Conservation (phyloP, 2,888 invertebrate species). For the Nomada hirtipes region DNA sequence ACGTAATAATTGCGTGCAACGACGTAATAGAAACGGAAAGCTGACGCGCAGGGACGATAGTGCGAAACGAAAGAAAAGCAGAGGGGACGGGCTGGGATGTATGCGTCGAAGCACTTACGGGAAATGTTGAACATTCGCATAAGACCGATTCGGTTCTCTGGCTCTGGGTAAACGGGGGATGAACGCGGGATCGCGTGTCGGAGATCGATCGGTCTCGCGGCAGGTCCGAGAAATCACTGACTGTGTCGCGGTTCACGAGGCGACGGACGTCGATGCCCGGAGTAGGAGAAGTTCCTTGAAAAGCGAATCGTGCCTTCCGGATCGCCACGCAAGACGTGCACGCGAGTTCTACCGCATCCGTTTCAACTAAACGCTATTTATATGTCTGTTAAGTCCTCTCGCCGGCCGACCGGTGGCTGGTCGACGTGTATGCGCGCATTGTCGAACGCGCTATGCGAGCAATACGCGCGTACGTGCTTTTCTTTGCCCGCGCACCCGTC, state of each 20-base stretch:
- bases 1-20: not conserved
- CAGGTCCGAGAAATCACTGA: conserved; percentile 49
- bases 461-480: conserved; percentile 43
- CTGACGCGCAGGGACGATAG: no score
- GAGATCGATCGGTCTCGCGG: conserved; percentile 41
- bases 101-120: conserved; percentile 5
- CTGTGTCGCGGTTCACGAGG: conserved; percentile 36
- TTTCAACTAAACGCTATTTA: conserved; percentile 78
- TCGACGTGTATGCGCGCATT: conserved; percentile 57
- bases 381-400: conserved; percentile 76
- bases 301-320: conserved; percentile 66
- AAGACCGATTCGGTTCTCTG: not conserved
- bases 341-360: conserved; percentile 74
- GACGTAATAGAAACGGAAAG: no score
- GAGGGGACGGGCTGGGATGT: no score
- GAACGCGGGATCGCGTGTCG: conserved; percentile 15
- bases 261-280: conserved; percentile 10
- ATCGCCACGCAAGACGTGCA: conserved; percentile 63
- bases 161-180: not conserved
- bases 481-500: not conserved
- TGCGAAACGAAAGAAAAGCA: no score
- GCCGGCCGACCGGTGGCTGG: conserved; percentile 60
- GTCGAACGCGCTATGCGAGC: conserved; percentile 64
- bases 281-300: conserved; percentile 57
- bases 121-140: not conserved